phyloP scores from a whole-genome alignment of 2,888 invertebrate genomes.

The Eupithecia vulgata region DNA sequence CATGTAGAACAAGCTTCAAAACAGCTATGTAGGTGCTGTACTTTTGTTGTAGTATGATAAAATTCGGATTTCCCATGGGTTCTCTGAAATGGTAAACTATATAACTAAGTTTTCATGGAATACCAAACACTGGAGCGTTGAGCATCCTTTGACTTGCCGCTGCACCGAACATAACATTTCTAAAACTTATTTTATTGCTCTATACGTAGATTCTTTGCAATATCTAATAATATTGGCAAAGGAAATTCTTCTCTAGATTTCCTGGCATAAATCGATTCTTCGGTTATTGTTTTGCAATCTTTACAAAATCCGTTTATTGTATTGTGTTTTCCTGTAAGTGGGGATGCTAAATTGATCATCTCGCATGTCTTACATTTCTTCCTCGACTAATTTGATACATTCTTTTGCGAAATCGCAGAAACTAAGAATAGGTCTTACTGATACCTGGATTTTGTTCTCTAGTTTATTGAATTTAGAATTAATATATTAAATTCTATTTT shows the following conservation, averaged over 20 bases:
- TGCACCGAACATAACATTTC: conserved; percentile 21
- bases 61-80: conserved; percentile 8
- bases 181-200: neutral
- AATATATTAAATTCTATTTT: neutral
- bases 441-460: neutral
- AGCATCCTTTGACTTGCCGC: conserved; percentile 24
- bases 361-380: conserved; percentile 3
- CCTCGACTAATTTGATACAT: neutral
- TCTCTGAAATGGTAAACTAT: conserved; percentile 7
- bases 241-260: neutral
- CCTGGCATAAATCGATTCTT: neutral
- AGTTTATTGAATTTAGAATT: neutral
- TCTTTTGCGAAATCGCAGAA: neutral
- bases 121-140: conserved; percentile 21
- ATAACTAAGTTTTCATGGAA: conserved; percentile 15
- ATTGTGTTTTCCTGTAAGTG: conserved; percentile 3
- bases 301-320: neutral
- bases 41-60: neutral
- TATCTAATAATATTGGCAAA: neutral
- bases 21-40: neutral
- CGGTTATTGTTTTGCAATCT: conserved; percentile 7
- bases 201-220: neutral
- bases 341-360: conserved; percentile 10
- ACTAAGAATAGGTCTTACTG: neutral
- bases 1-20: neutral